These are phyloP conservation scores for Bursaphelenchus okinawaensis DNA, from an alignment of 2,888 invertebrate genomes.

Conservation along the genomic window DNA sequence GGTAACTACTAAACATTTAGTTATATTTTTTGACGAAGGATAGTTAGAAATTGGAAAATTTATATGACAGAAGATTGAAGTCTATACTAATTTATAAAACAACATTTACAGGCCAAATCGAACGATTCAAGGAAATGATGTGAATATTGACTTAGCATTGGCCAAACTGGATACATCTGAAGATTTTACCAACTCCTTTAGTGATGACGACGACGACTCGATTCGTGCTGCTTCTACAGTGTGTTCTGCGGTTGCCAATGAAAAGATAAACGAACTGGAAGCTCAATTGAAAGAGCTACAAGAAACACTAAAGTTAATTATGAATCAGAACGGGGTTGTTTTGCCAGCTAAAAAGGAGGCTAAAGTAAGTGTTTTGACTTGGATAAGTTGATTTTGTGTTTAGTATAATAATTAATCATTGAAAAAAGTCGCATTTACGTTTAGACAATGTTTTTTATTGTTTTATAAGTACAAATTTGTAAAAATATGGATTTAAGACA, in stretches of 20 bases:
- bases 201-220: neutral
- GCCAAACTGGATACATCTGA: neutral
- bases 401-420: no score
- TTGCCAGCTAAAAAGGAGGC: neutral
- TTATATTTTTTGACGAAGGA: no score
- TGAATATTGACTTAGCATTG: neutral
- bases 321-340: neutral
- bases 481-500: no score
- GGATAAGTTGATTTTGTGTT: no score
- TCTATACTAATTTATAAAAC: no score
- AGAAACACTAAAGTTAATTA: neutral
- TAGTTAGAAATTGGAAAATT: no score
- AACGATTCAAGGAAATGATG: neutral
- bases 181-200: neutral
- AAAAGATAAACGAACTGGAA: neutral
- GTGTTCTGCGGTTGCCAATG: neutral
- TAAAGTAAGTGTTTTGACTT: no score
- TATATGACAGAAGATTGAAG: no score
- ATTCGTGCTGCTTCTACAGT: constrained; percentile 3
- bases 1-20: no score
- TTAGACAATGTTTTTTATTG: no score
- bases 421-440: no score
- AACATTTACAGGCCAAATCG: neutral
- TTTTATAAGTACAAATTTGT: no score
- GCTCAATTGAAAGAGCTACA: constrained; percentile 1